phyloP scores from a whole-genome alignment of 1,140 invertebrate species.

The Pinna nobilis region DNA sequence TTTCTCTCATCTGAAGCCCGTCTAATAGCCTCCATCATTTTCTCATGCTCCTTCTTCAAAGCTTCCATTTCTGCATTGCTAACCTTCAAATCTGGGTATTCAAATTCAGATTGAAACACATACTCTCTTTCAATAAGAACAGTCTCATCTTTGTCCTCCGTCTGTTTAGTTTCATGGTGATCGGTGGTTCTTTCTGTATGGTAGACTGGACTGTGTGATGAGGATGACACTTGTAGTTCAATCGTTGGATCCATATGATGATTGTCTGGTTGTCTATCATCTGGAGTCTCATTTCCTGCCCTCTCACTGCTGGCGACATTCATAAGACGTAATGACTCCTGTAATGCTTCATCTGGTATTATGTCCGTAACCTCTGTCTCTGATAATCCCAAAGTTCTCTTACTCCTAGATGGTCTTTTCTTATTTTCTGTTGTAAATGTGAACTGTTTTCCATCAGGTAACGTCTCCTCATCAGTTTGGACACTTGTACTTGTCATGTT shows the following conservation, averaged over 20 bases:
- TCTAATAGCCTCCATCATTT: conserved; percentile 55
- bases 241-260: conserved; percentile 1
- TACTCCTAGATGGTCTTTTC: background rate
- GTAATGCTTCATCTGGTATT: background rate
- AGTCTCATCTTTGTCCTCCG: conserved; percentile 1
- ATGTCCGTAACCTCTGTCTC: conserved; percentile 9
- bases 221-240: too few relatives aligned
- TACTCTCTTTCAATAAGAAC: conserved; percentile 28
- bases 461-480: conserved; percentile 54
- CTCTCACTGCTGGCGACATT: background rate
- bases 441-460: background rate
- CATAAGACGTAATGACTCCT: background rate
- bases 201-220: background rate
- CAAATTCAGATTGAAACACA: conserved; percentile 35
- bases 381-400: background rate
- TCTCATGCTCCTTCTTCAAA: conserved; percentile 59
- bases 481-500: conserved; percentile 41
- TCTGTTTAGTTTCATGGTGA: conserved; percentile 15
- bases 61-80: conserved; percentile 55
- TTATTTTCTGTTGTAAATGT: conserved; percentile 2
- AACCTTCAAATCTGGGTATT: conserved; percentile 38
- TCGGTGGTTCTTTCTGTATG: background rate
- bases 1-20: conserved; percentile 43
- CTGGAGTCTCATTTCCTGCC: background rate
- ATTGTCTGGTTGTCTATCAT: conserved; percentile 8